A percentile compares a stretch with the other conserved stretches of the same genome.
Conservation (phyloP, 2,888 invertebrate genomes). For the Spilarctia lutea region DNA sequence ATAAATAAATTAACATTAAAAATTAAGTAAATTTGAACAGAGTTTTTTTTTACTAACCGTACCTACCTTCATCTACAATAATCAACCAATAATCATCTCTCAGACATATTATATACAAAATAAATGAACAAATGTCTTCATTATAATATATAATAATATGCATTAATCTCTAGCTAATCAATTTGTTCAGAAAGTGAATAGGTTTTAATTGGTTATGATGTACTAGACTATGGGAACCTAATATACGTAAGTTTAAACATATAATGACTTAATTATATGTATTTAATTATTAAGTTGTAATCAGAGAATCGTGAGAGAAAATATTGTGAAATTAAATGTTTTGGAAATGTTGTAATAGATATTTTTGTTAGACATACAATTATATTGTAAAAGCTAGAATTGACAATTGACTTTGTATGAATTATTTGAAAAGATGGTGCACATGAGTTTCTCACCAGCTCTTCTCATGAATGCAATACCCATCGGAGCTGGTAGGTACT, state of each 20-base stretch:
- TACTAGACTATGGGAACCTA: constrained; percentile 27
- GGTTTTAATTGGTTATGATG: constrained; percentile 63
- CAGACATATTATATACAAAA: constrained; percentile 41
- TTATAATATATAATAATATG: constrained; percentile 58
- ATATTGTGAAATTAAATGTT: background rate
- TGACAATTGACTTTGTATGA: too few species aligned
- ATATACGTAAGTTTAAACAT: background rate
- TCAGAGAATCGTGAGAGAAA: constrained; percentile 25
- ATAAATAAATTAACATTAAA: too few species aligned
- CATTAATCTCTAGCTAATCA: constrained; percentile 60
- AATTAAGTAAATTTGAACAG: too few species aligned
- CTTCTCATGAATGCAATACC: too few species aligned
- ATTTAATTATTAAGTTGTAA: constrained; percentile 16
- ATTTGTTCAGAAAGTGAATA: constrained; percentile 40
- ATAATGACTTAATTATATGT: constrained; percentile 11
- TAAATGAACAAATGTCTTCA: constrained; percentile 59
- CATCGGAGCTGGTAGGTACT: too few species aligned
- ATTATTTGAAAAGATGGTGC: too few species aligned
- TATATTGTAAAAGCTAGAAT: background rate
- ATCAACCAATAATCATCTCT: constrained; percentile 57
- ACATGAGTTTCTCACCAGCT: too few species aligned
- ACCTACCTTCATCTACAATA: constrained; percentile 44
- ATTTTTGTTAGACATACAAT: too few species aligned
- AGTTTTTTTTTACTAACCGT: constrained; percentile 15
- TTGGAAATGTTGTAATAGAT: background rate